Conservation (phyloP, 2,797 vertebrate species). For the Typhlichthys eigenmanni region DNA sequence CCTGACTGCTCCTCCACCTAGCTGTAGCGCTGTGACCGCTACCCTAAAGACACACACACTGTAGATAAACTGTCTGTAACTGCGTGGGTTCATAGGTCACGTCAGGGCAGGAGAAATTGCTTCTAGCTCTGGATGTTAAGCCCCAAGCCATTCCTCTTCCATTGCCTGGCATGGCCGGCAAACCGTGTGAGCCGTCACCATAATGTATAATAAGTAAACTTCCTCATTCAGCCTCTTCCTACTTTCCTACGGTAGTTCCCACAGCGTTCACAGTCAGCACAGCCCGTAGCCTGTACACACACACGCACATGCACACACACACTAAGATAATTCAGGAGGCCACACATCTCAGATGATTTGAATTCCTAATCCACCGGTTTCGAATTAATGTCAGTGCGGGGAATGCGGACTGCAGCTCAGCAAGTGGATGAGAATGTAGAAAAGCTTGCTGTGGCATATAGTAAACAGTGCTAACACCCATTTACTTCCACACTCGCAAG, state of each 20-base stretch:
- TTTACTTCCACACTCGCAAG: neutral
- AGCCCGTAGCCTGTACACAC: too few species aligned
- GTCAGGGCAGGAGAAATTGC: neutral
- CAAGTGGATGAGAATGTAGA: slow-evolving; percentile 46
- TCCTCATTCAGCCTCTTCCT: neutral
- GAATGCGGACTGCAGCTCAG: slow-evolving; percentile 42
- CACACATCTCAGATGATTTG: slow-evolving; percentile 34
- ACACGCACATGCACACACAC: too few species aligned
- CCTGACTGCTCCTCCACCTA: slow-evolving; percentile 14
- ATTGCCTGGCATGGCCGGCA: slow-evolving; percentile 11
- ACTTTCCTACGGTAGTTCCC: too few species aligned
- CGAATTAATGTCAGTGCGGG: slow-evolving; percentile 14
- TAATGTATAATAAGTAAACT: neutral
- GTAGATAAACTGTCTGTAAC: too few species aligned
- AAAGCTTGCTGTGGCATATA: slow-evolving; percentile 45
- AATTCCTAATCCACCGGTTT: slow-evolving; percentile 34
- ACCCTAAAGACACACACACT: too few species aligned
- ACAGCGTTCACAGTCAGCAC: too few species aligned
- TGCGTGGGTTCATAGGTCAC: slow-evolving; percentile 49
- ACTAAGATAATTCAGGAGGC: neutral
- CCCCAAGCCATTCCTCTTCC: neutral
- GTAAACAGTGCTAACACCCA: slow-evolving; percentile 36
- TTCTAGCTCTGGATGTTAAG: slow-evolving; percentile 39
- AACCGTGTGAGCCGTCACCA: slow-evolving; percentile 16
- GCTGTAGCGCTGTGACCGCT: too few species aligned